Percentiles rank a stretch among this genome's conserved stretches.
Conservation (phyloP, 2,797 vertebrate species). For the Erithacus rubecula region DNA sequence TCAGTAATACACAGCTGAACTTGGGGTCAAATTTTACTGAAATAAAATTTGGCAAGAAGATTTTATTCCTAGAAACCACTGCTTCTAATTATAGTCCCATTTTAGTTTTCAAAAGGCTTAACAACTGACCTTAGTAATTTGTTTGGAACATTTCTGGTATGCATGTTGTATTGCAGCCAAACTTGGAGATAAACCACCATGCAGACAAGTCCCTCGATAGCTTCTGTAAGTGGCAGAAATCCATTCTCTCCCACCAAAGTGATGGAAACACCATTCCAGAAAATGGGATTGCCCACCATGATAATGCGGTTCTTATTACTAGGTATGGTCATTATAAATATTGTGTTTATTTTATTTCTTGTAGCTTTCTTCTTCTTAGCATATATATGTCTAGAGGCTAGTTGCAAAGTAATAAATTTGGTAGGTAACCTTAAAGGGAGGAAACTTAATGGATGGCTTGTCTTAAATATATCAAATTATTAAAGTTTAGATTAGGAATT, state of each 20-base stretch:
- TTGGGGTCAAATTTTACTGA: conserved; percentile 74
- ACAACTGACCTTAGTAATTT: conserved; percentile 84
- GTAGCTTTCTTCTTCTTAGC: conserved; percentile 62
- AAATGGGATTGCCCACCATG: conserved; percentile 98
- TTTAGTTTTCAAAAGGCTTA: conserved; percentile 82
- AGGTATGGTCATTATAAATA: conserved; percentile 86
- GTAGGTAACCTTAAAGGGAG: background rate
- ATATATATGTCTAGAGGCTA: background rate
- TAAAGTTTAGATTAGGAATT: conserved; percentile 7
- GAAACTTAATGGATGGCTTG: conserved; percentile 35
- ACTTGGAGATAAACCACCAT: conserved; percentile 99
- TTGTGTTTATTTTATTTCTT: conserved; percentile 68
- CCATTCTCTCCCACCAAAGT: conserved; percentile 94
- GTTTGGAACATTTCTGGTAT: conserved; percentile 82
- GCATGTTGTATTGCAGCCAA: conserved; percentile 89
- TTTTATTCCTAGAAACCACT: conserved; percentile 81
- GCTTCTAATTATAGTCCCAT: conserved; percentile 82
- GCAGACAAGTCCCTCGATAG: conserved; percentile 99
- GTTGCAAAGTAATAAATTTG: conserved; percentile 9
- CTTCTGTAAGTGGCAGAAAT: conserved; percentile 99
- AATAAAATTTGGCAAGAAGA: conserved; percentile 77
- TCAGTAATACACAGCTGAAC: conserved; percentile 72
- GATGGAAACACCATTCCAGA: conserved; percentile 98
- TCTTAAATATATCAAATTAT: conserved; percentile 13
- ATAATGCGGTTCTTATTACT: conserved; percentile 99